Conservation (phyloP, 2,888 invertebrate genomes). For the Aplocera efformata region DNA sequence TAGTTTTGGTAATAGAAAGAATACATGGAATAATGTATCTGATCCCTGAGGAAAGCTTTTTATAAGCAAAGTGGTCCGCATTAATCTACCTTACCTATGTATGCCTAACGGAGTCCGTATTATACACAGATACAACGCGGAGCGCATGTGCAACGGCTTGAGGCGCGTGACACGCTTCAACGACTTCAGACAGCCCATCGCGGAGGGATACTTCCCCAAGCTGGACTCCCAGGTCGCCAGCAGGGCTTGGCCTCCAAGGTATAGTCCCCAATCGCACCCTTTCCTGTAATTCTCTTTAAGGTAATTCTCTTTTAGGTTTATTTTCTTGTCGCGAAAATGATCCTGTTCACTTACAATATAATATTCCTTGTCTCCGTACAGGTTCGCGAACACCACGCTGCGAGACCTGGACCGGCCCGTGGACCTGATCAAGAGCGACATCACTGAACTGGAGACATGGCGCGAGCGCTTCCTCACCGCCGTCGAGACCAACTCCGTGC, state of each 20-base stretch:
- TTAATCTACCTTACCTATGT: too few species aligned
- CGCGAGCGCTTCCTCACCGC: constrained; percentile 86
- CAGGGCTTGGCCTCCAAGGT: constrained; percentile 87
- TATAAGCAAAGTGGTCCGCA: too few species aligned
- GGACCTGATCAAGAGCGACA: constrained; percentile 84
- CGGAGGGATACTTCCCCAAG: constrained; percentile 92
- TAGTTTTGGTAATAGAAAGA: too few species aligned
- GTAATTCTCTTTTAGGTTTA: too few species aligned
- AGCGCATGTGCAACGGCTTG: constrained; percentile 87
- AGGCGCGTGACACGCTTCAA: constrained; percentile 82
- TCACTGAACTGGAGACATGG: constrained; percentile 88
- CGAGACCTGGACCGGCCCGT: constrained; percentile 84
- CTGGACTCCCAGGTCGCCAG: constrained; percentile 88
- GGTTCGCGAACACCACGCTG: constrained; percentile 75
- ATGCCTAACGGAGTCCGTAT: too few species aligned
- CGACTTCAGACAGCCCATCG: constrained; percentile 85
- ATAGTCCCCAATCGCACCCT: too few species aligned
- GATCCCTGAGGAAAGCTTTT: too few species aligned
- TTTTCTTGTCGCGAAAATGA: too few species aligned
- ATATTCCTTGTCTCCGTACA: too few species aligned
- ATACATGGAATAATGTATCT: too few species aligned
- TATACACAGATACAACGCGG: constrained; percentile 84
- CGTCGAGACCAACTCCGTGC: constrained; percentile 82
- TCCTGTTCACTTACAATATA: too few species aligned
- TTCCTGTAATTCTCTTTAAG: too few species aligned